These are phyloP conservation scores for Pomacea maculata DNA, from an alignment of 1,140 invertebrate species.

Conservation along the genomic window DNA sequence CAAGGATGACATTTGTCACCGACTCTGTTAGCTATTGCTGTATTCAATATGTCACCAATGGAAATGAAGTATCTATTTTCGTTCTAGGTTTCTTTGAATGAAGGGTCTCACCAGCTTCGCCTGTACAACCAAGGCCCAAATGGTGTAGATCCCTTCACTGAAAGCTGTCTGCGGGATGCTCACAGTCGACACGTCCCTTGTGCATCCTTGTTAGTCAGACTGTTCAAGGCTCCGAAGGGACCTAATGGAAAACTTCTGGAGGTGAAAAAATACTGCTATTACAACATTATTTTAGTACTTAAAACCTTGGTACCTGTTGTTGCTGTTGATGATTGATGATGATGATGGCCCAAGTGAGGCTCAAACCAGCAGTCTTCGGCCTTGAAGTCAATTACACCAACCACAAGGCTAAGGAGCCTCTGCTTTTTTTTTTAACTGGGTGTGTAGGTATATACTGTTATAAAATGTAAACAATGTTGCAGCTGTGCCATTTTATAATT, in stretches of 20 bases:
- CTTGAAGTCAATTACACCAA: background rate
- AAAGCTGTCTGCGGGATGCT: conserved; percentile 46
- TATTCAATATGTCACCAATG: no score
- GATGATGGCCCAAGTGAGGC: background rate
- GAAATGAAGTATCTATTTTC: background rate
- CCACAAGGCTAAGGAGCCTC: background rate
- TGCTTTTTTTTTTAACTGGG: no score
- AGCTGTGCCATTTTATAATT: background rate
- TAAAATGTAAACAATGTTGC: background rate
- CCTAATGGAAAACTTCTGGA: conserved; percentile 55
- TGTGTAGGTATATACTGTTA: background rate
- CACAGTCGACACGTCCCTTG: conserved; percentile 55
- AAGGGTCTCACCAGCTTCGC: conserved; percentile 62
- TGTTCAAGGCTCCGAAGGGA: conserved; percentile 54
- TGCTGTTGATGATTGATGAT: background rate
- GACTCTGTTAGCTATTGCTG: no score
- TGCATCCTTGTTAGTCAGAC: conserved; percentile 57
- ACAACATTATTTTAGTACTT: conserved; percentile 1
- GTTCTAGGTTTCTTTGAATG: conserved; percentile 61
- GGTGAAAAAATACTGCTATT: conserved; percentile 33
- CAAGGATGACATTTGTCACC: no score
- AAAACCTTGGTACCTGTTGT: background rate
- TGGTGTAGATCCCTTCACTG: conserved; percentile 56
- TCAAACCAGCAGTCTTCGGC: background rate
- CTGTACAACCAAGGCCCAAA: conserved; percentile 58